A percentile compares a stretch with the other conserved stretches of the same genome.
Conservation (phyloP, 1,140 invertebrate genomes). For the Muscidifurax raptorellus region DNA sequence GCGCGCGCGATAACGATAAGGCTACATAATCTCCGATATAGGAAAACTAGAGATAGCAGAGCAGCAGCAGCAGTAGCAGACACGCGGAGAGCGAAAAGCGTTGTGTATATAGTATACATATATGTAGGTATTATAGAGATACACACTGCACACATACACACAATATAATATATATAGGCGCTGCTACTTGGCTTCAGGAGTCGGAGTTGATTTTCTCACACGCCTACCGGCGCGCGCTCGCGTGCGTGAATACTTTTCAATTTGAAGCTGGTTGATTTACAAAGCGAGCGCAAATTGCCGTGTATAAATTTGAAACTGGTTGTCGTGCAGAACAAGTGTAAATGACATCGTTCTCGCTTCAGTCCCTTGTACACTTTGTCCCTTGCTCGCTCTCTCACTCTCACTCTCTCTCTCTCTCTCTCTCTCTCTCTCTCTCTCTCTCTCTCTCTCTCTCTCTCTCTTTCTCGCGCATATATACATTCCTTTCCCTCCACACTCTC, state of each 20-base stretch:
- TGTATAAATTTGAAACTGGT: slow-evolving; percentile 53
- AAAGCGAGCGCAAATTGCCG: slow-evolving; percentile 56
- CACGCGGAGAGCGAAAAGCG: too few species aligned
- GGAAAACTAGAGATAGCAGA: background rate
- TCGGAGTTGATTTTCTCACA: slow-evolving; percentile 45
- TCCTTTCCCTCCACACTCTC: too few species aligned
- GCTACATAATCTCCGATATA: slow-evolving; percentile 3
- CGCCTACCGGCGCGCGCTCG: slow-evolving; percentile 33
- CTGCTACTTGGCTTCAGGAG: background rate
- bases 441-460: slow-evolving; percentile 12
- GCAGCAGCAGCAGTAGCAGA: too few species aligned
- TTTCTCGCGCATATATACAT: too few species aligned
- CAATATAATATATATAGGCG: too few species aligned
- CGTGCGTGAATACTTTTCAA: slow-evolving; percentile 56
- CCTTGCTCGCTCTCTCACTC: slow-evolving; percentile 49
- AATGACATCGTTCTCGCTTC: slow-evolving; percentile 52
- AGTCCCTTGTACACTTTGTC: slow-evolving; percentile 11
- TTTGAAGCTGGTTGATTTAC: slow-evolving; percentile 53
- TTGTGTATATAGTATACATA: too few species aligned
- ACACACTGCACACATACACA: background rate
- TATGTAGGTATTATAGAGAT: background rate
- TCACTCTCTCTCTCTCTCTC: background rate
- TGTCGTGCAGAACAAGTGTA: slow-evolving; percentile 41
- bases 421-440: slow-evolving; percentile 29
- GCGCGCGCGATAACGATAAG: slow-evolving; percentile 27